phyloP scores from a whole-genome alignment of 1,140 invertebrate species.

The Phocides pigmalion region DNA sequence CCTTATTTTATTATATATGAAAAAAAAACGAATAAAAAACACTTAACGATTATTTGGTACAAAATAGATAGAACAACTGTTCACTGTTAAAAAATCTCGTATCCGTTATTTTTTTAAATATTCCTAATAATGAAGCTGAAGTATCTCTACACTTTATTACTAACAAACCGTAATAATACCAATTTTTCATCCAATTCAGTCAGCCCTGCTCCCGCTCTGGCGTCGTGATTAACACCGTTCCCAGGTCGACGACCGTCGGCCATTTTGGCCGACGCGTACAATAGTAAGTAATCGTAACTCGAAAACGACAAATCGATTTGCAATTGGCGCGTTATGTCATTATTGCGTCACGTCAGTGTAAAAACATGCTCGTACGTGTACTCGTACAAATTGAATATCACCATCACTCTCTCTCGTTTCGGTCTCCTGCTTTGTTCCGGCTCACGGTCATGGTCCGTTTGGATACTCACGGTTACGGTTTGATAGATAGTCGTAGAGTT shows the following conservation, averaged over 20 bases:
- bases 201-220: conserved; percentile 37
- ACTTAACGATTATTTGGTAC: no score
- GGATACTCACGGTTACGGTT: background rate
- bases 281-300: conserved; percentile 40
- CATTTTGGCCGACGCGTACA: conserved; percentile 58
- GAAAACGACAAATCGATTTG: conserved; percentile 44
- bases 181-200: conserved; percentile 11
- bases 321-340: conserved; percentile 32
- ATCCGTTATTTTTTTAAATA: no score
- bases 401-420: conserved; percentile 1
- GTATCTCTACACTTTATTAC: background rate
- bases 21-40: no score
- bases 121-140: no score
- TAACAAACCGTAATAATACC: background rate
- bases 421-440: background rate
- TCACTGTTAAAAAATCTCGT: no score
- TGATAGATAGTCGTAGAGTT: no score
- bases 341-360: background rate
- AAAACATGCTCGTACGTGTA: conserved; percentile 3
- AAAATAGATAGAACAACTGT: no score
- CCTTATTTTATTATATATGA: no score
- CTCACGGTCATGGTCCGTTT: conserved; percentile 1
- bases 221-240: conserved; percentile 43
- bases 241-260: conserved; percentile 46
- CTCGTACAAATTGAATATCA: conserved; percentile 3